phyloP scores from a whole-genome alignment of 2,888 invertebrate genomes.

The Neoitamus cyanurus region DNA sequence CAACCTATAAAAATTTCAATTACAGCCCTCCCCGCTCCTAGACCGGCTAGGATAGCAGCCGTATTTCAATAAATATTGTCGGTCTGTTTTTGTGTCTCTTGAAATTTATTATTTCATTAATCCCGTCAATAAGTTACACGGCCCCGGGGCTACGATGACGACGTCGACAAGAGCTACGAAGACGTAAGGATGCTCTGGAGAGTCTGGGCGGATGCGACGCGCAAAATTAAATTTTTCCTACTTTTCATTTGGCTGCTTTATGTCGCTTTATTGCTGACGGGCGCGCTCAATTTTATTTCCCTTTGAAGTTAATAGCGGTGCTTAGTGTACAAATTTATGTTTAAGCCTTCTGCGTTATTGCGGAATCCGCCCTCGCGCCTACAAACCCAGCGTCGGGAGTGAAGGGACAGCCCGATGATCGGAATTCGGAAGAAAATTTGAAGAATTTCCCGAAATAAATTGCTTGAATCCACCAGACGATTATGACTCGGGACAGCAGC shows the following conservation, averaged over 20 bases:
- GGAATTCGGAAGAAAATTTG: background rate
- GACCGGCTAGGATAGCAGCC: background rate
- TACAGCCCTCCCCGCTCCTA: background rate
- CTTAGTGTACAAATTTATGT: constrained; percentile 30
- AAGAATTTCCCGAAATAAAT: constrained; percentile 12
- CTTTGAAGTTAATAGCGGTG: constrained; percentile 45
- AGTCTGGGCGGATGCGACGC: background rate
- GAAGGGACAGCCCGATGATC: background rate
- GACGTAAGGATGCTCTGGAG: background rate
- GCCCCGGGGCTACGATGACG: background rate
- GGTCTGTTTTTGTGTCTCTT: constrained; percentile 14
- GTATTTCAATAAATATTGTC: constrained; percentile 27
- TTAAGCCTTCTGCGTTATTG: background rate
- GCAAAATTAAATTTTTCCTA: constrained; percentile 42
- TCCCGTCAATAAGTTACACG: constrained; percentile 39
- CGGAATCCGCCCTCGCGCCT: background rate
- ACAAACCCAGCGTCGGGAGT: background rate
- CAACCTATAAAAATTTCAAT: constrained; percentile 33
- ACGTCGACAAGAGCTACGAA: background rate
- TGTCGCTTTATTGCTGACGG: constrained; percentile 39
- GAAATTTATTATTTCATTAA: constrained; percentile 43
- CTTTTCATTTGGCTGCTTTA: constrained; percentile 40
- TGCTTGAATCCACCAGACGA: background rate
- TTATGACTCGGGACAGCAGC: no score
- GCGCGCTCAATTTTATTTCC: constrained; percentile 26